phyloP scores from a whole-genome alignment of 2,888 invertebrate genomes.

The Drepana falcataria region DNA sequence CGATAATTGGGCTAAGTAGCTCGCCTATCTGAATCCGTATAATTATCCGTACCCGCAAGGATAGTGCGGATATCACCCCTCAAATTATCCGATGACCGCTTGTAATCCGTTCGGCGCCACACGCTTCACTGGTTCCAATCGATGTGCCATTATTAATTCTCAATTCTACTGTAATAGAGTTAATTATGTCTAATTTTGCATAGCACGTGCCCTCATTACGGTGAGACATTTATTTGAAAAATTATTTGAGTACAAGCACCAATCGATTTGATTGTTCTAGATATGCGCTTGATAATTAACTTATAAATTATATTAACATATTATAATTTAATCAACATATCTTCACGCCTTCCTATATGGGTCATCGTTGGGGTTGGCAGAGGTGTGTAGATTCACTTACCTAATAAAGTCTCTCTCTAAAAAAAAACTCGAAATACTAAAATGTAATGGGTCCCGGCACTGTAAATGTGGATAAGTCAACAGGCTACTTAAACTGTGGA shows the following conservation, averaged over 20 bases:
- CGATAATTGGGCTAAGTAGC: conserved; percentile 36
- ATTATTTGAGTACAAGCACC: conserved; percentile 12
- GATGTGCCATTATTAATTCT: conserved; percentile 17
- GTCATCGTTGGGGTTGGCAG: too few species aligned
- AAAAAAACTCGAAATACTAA: too few species aligned
- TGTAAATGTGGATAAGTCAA: too few species aligned
- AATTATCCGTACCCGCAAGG: conserved; percentile 29
- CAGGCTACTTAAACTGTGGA: too few species aligned
- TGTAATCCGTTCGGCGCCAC: conserved; percentile 43
- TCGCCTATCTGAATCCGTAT: conserved; percentile 34
- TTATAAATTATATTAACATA: background rate
- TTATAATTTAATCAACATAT: too few species aligned
- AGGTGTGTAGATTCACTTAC: too few species aligned
- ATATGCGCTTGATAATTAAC: background rate
- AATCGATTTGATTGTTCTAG: conserved; percentile 6
- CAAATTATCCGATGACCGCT: conserved; percentile 55
- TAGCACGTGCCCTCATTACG: conserved; percentile 7
- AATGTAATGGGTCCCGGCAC: too few species aligned
- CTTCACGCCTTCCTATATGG: too few species aligned
- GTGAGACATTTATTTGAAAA: background rate
- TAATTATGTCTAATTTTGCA: conserved; percentile 17
- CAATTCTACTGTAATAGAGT: conserved; percentile 12
- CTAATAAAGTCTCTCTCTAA: too few species aligned
- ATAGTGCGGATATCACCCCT: conserved; percentile 39
- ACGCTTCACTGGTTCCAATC: conserved; percentile 31